These are phyloP conservation scores for Anolis apletophallus DNA, from an alignment of 2,797 vertebrate genomes.

Conservation along the genomic window DNA sequence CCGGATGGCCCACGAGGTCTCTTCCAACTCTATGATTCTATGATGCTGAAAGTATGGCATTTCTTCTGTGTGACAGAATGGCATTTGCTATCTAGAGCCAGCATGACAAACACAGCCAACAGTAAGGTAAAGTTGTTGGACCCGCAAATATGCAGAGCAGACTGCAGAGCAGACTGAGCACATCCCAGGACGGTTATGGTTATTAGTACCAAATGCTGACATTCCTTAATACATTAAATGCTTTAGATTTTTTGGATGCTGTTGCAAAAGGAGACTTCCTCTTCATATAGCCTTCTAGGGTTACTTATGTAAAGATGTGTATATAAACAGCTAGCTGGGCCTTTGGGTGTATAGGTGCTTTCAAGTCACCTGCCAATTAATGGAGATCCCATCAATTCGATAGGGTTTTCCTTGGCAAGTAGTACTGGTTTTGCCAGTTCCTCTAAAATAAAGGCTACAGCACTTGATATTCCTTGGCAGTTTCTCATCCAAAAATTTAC, in stretches of 20 bases:
- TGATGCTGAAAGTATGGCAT: background rate
- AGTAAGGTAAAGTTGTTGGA: background rate
- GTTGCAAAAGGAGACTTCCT: slow-evolving; percentile 33
- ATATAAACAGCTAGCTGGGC: slow-evolving; percentile 58
- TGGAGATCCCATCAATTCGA: too few species aligned
- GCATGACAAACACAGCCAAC: background rate
- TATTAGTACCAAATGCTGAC: slow-evolving; percentile 29
- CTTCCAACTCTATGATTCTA: too few species aligned
- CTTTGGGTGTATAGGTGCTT: too few species aligned
- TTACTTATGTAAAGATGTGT: slow-evolving; percentile 41
- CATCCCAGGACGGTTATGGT: slow-evolving; percentile 19
- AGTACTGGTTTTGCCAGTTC: too few species aligned
- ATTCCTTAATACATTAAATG: slow-evolving; percentile 10
- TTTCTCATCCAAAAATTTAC: too few species aligned
- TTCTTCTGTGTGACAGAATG: background rate
- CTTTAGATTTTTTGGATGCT: slow-evolving; percentile 39
- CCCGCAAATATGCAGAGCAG: too few species aligned
- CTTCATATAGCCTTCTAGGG: slow-evolving; percentile 31
- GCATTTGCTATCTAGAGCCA: background rate
- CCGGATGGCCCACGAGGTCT: too few species aligned
- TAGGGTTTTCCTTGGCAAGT: too few species aligned
- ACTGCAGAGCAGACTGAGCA: slow-evolving; percentile 25
- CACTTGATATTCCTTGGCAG: too few species aligned
- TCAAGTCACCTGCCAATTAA: too few species aligned
- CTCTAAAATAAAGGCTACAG: too few species aligned